These are phyloP conservation scores for Cuculus canorus DNA, from an alignment of 2,797 vertebrate species.

Conservation along the genomic window DNA sequence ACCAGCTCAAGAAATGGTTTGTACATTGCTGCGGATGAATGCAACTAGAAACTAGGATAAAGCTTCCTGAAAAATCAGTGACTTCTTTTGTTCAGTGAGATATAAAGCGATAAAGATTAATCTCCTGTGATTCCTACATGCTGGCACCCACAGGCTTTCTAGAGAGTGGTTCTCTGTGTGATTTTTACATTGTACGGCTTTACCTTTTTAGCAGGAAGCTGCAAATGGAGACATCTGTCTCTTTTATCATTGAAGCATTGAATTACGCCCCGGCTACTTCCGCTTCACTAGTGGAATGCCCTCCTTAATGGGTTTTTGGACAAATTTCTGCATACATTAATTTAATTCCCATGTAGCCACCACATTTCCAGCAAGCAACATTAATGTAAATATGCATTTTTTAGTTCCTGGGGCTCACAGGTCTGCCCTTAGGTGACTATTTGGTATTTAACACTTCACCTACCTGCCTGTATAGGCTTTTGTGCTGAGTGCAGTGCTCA, in stretches of 20 bases:
- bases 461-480: background rate
- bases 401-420: background rate
- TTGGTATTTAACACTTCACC: background rate
- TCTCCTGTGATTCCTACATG: fast-evolving
- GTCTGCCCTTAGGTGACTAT: background rate
- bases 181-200: background rate
- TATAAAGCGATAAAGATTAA: background rate
- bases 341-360: background rate
- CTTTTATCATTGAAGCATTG: background rate
- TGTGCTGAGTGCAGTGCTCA: background rate
- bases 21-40: background rate
- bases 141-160: background rate
- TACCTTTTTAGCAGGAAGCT: background rate
- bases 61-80: background rate
- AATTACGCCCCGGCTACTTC: background rate
- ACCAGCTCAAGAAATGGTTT: background rate
- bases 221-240: background rate
- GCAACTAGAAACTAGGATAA: background rate
- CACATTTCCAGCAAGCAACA: background rate
- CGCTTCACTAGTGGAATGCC: background rate
- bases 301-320: background rate
- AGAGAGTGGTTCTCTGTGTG: background rate
- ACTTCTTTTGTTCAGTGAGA: background rate
- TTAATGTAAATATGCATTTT: background rate
- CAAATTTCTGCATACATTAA: background rate